phyloP scores from a whole-genome alignment of 2,888 invertebrate genomes.

The Protonemura montana region DNA sequence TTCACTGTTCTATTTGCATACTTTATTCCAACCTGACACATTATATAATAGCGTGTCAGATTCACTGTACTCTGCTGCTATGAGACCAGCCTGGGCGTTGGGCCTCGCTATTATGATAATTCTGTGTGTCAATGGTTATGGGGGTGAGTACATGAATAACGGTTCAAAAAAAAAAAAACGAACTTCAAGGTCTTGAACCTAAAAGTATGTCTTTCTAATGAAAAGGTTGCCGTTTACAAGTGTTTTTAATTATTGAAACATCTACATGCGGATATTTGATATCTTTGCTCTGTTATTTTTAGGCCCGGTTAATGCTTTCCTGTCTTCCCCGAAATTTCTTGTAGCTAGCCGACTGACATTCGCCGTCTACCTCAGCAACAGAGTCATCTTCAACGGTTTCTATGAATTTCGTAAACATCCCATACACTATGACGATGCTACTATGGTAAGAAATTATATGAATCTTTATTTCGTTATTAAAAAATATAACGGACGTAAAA shows the following conservation, averaged over 20 bases:
- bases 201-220: too few species aligned
- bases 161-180: too few species aligned
- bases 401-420: not conserved
- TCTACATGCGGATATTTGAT: too few species aligned
- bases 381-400: not conserved
- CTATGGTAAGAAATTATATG: not conserved
- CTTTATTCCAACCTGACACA: not conserved
- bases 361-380: not conserved
- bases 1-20: not conserved
- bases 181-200: too few species aligned
- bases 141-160: not conserved
- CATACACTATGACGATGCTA: not conserved
- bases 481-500: not conserved
- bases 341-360: not conserved
- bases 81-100: not conserved
- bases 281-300: not conserved
- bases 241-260: too few species aligned
- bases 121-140: not conserved
- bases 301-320: not conserved
- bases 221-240: too few species aligned
- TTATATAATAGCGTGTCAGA: not conserved
- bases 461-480: not conserved
- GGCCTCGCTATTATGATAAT: not conserved
- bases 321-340: not conserved
- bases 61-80: not conserved